Conservation (phyloP, 2,113 vertebrate genomes). For the Neofelis nebulosa region DNA sequence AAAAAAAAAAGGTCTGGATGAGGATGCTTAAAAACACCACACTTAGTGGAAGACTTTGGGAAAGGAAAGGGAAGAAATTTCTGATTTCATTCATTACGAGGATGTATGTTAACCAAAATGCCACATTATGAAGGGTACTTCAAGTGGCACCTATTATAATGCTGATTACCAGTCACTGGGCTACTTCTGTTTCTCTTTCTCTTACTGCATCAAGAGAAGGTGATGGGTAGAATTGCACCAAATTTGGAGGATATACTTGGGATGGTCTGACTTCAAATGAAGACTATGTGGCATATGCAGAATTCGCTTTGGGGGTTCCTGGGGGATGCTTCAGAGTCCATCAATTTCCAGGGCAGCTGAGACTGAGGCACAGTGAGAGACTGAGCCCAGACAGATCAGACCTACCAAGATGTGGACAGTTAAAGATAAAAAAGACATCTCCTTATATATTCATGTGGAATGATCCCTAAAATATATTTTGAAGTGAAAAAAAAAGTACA, state of each 20-base stretch:
- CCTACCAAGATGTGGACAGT: background rate
- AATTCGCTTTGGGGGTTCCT: background rate
- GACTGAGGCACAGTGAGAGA: background rate
- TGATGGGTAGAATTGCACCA: background rate
- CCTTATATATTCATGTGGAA: background rate
- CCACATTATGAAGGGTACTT: background rate
- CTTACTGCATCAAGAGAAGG: background rate
- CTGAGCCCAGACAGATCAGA: background rate
- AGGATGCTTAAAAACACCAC: background rate
- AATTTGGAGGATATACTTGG: background rate
- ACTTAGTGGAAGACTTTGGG: background rate
- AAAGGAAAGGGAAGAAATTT: slow-evolving; percentile 11
- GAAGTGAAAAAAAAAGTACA: background rate
- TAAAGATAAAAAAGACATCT: background rate
- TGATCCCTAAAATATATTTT: background rate
- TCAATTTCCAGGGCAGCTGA: background rate
- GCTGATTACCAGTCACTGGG: background rate
- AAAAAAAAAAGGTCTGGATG: background rate
- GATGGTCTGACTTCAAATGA: slow-evolving; percentile 23
- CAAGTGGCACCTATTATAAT: background rate
- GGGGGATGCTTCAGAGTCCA: background rate
- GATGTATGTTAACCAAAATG: background rate
- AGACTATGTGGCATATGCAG: background rate
- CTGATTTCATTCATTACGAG: background rate
- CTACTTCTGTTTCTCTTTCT: background rate